Base-by-base conservation (phyloP, 2,797 vertebrate species). In the Lindbergichthys nudifrons region DNA sequence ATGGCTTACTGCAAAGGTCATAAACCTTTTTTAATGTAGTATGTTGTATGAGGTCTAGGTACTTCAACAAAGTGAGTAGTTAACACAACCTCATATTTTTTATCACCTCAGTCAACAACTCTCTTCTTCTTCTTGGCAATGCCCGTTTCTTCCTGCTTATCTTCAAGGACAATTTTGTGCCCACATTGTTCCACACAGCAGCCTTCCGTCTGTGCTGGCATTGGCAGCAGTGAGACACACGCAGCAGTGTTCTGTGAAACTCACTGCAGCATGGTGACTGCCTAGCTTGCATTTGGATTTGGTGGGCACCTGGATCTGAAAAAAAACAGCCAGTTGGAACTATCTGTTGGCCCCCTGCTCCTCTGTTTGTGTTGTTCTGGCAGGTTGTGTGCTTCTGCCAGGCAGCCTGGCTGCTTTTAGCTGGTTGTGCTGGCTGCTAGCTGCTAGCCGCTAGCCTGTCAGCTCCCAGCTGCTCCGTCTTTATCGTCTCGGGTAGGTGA, bases 311-410 rank as follows among this genome's bases (percentile, higher is more conserved):
- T 87, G 85, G 72, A 87, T 78, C 65, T 80, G 26, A 70, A 63
- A 62, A 75, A 59, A 73, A 77, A 83, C 75, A 53, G 86, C 73
- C 53, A 63, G 65, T 85, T 86, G 86, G 84, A 89, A 87, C 79
- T 83, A 91, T 92, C 87, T 85, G 75, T 80, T 54, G 36, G 69
- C 79, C 73, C 74, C 69, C 80, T 87, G 89, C 71, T 75, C 68
- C 76, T 82, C 67, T 76, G 65, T 65, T 85, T 79, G 77, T 67
- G 79, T 86, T 83, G 82, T 87, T 77, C 71, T 83, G 83, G 84
- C 63, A 54, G 71, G 62, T 58, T 13, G 69, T 23, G 47, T 43
- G 80, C 53, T 39, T 65, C 83, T 86, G 82, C 88, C 88, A 87
- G 77, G 81, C 80, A 42, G 23, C 58, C 79, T 83, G 86, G 88